Percentiles rank a stretch among this genome's conserved stretches.
These are phyloP conservation scores for Epinotia bilunana DNA, from an alignment of 2,888 invertebrate species.

Conservation along the genomic window DNA sequence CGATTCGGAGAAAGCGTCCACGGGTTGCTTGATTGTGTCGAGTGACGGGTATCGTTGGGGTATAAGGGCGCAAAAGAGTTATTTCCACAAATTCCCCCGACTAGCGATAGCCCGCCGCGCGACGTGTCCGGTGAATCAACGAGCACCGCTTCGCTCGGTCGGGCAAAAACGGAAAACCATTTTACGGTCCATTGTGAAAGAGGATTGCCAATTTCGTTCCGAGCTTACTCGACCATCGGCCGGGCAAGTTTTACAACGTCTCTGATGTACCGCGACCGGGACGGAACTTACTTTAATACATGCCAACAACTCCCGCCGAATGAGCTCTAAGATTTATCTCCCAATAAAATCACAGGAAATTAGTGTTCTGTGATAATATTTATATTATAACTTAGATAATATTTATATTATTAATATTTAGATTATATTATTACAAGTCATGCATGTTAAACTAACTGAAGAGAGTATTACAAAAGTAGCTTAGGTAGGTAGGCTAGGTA, in stretches of 20 bases:
- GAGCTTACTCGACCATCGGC: conserved; percentile 81
- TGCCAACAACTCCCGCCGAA: conserved; percentile 48
- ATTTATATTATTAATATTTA: too few relatives aligned
- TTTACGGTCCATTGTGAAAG: conserved; percentile 84
- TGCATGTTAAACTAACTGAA: not conserved
- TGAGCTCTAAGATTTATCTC: conserved; percentile 26
- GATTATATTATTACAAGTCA: not conserved
- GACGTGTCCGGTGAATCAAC: conserved; percentile 83
- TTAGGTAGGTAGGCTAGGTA: not conserved
- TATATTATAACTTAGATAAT: too few relatives aligned
- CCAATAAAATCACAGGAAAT: conserved; percentile 8
- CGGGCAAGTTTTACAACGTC: conserved; percentile 79
- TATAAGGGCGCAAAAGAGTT: conserved; percentile 70
- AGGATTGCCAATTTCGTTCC: conserved; percentile 83
- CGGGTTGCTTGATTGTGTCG: conserved; percentile 33
- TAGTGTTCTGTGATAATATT: conserved; percentile 10
- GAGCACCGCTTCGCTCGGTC: conserved; percentile 79
- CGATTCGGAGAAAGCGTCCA: not conserved
- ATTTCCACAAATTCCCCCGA: conserved; percentile 74
- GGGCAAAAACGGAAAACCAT: conserved; percentile 84
- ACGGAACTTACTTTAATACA: conserved; percentile 66
- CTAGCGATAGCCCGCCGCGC: conserved; percentile 76
- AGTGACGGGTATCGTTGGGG: conserved; percentile 48
- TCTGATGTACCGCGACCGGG: conserved; percentile 74
- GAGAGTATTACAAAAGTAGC: conserved; percentile 2